phyloP scores from a whole-genome alignment of 2,888 invertebrate species.

The Apamea epomidion region DNA sequence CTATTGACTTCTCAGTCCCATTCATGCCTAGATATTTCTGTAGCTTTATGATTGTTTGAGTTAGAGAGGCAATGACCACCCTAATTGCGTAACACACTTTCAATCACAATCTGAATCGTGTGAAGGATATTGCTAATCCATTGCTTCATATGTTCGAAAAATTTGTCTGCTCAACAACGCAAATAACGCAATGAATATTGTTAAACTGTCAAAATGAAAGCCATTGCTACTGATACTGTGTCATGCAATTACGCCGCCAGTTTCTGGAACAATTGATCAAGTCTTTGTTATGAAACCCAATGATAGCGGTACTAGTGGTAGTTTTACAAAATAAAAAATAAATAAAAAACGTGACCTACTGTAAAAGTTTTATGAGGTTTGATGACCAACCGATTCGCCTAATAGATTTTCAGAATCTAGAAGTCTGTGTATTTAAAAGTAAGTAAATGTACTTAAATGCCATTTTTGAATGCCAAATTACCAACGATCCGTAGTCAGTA shows the following conservation, averaged over 20 bases:
- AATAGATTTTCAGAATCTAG: neutral
- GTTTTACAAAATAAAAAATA: neutral
- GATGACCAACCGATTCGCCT: neutral
- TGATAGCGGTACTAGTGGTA: neutral
- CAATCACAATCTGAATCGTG: too few relatives aligned
- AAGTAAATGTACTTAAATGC: neutral
- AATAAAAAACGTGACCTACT: neutral
- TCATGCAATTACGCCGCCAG: too few relatives aligned
- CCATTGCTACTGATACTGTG: too few relatives aligned
- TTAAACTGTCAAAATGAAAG: too few relatives aligned
- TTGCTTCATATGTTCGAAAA: too few relatives aligned
- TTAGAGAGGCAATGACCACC: neutral
- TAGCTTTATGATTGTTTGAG: constrained; percentile 14
- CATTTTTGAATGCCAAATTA: neutral
- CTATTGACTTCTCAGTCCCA: constrained; percentile 42
- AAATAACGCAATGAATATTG: too few relatives aligned
- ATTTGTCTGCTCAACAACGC: too few relatives aligned
- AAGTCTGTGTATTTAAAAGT: neutral
- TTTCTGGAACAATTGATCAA: neutral
- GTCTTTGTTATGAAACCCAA: neutral
- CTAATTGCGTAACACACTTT: too few relatives aligned
- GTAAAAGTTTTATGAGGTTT: neutral
- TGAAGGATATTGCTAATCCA: too few relatives aligned
- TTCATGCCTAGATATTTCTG: constrained; percentile 21
- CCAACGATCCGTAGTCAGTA: too few relatives aligned